Evolutionary conservation across 2,888 invertebrate genomes (phyloP).

Genomic region (Unio pictorum): DNA sequence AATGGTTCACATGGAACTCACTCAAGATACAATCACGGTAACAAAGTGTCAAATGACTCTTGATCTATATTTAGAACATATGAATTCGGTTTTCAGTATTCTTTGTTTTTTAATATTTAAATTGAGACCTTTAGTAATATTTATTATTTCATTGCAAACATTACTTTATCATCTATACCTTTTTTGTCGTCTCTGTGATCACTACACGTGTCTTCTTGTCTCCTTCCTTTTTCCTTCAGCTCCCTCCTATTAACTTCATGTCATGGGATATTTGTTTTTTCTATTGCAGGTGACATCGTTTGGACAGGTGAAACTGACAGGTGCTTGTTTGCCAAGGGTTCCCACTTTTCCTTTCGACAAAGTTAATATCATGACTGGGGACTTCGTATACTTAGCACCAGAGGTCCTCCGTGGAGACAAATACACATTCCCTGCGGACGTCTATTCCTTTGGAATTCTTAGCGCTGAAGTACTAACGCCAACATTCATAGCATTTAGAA

Average conservation of each 20-base stretch:
- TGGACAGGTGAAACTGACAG: conserved; percentile 50
- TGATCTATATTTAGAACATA: background rate
- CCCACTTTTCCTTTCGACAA: conserved; percentile 42
- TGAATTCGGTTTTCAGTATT: too few relatives aligned
- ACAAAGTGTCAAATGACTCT: conserved; percentile 3
- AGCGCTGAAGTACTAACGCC: conserved; percentile 25
- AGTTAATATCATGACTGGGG: conserved; percentile 30
- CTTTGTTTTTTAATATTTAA: too few relatives aligned
- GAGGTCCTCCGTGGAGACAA: conserved; percentile 56
- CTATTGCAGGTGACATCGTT: conserved; percentile 27
- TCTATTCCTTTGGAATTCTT: conserved; percentile 50
- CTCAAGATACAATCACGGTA: conserved; percentile 58
- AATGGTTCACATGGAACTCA: conserved; percentile 63
- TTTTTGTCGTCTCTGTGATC: background rate
- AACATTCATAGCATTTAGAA: conserved; percentile 8
- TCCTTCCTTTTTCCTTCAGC: background rate
- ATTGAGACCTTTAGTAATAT: too few relatives aligned
- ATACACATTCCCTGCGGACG: conserved; percentile 56
- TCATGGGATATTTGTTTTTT: background rate
- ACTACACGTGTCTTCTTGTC: background rate
- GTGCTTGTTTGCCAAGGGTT: conserved; percentile 52
- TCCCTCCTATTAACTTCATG: too few relatives aligned
- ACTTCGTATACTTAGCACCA: conserved; percentile 60
- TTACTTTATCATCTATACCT: background rate
- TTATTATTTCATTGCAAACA: background rate